Percentiles rank a stretch among this genome's conserved stretches.
These are phyloP conservation scores for Steatocranus sp. DNA, from an alignment of 2,797 vertebrate species.

Conservation along the genomic window DNA sequence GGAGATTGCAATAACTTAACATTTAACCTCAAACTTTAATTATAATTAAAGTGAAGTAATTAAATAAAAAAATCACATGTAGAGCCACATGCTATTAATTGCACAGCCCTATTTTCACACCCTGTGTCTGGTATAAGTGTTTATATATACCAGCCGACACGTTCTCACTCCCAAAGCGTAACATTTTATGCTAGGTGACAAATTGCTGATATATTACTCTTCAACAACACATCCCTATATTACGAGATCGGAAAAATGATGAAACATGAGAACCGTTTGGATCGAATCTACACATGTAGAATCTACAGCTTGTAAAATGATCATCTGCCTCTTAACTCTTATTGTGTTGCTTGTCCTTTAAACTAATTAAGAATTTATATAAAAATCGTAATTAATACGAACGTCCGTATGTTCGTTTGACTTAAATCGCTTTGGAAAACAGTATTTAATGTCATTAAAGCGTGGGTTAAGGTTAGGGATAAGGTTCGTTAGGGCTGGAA, in stretches of 20 bases:
- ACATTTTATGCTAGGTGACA: neutral
- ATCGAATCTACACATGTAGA: neutral
- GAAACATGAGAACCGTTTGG: neutral
- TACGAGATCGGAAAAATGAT: neutral
- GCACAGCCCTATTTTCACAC: neutral
- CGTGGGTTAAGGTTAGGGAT: neutral
- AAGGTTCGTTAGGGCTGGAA: neutral
- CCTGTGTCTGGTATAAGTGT: neutral
- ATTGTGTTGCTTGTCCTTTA: neutral
- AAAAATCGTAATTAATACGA: neutral
- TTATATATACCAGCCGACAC: neutral
- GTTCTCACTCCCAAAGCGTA: neutral
- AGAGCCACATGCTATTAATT: neutral
- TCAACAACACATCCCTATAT: neutral
- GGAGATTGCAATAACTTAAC: neutral
- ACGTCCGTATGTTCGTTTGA: too few species aligned
- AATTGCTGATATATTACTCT: neutral
- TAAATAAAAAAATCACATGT: neutral
- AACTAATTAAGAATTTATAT: neutral
- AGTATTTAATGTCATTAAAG: neutral
- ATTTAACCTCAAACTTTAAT: neutral
- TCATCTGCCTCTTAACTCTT: neutral
- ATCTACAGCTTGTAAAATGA: neutral
- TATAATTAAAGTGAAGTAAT: neutral
- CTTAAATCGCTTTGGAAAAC: neutral